A percentile compares a stretch with the other conserved stretches of the same genome.
Conservation (phyloP, 1,140 invertebrate species). For the Drosophila bipectinata region DNA sequence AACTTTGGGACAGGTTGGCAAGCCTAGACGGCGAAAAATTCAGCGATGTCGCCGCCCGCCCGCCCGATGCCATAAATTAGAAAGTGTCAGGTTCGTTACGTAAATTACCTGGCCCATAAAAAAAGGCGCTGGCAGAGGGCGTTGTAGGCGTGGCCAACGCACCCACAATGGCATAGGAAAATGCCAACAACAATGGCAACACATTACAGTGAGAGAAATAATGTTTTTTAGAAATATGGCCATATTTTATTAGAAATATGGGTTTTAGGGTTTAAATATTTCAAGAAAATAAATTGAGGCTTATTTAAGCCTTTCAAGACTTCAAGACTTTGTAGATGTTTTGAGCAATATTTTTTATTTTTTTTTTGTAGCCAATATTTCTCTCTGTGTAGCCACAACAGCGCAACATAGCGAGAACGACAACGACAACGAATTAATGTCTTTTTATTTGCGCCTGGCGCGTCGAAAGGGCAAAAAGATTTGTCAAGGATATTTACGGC, state of each 20-base stretch:
- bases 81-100: slow-evolving; percentile 83
- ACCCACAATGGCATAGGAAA: slow-evolving; percentile 6
- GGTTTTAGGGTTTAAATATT: no score
- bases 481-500: slow-evolving; percentile 81
- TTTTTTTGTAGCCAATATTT: background rate
- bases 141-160: slow-evolving; percentile 3
- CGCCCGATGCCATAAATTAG: slow-evolving; percentile 76
- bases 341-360: background rate
- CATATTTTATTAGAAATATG: background rate
- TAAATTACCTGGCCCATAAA: slow-evolving; percentile 82
- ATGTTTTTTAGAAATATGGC: no score
- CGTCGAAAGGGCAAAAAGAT: slow-evolving; percentile 80
- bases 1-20: slow-evolving; percentile 3
- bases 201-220: background rate
- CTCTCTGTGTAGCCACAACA: slow-evolving; percentile 11
- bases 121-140: slow-evolving; percentile 30
- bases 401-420: slow-evolving; percentile 26
- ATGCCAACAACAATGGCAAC: slow-evolving; percentile 2
- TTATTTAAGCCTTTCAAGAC: no score
- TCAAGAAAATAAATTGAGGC: no score
- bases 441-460: slow-evolving; percentile 79
- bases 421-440: slow-evolving; percentile 80
- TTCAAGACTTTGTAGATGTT: background rate
- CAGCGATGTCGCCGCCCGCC: slow-evolving; percentile 18
- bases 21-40: slow-evolving; percentile 50